These are phyloP conservation scores for Setipinna tenuifilis DNA, from an alignment of 2,797 vertebrate species.

Conservation along the genomic window DNA sequence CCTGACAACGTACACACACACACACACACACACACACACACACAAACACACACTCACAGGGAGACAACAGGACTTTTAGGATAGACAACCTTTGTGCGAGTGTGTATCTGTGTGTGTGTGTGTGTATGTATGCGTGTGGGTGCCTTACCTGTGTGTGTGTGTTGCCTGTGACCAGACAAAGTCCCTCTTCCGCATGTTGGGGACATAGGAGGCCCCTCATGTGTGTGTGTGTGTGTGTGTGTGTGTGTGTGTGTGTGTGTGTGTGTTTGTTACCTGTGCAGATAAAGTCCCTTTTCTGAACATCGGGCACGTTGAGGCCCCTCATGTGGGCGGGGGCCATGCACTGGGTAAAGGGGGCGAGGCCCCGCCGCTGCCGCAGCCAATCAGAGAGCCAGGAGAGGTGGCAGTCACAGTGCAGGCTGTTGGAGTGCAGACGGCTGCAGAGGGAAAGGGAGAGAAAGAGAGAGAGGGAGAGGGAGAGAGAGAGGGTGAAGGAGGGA, in stretches of 20 bases:
- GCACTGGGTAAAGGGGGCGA: conserved; percentile 97
- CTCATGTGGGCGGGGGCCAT: conserved; percentile 92
- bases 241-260: conserved; percentile 51
- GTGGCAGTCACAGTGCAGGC: conserved; percentile 95
- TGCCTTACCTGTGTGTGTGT: not conserved
- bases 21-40: no score
- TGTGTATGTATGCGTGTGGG: not conserved
- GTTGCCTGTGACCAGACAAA: not conserved
- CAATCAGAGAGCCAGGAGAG: conserved; percentile 98
- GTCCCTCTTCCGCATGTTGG: no score
- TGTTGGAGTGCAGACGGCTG: conserved; percentile 96
- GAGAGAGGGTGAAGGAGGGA: no score
- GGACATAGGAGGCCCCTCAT: not conserved
- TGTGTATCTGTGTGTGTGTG: not conserved
- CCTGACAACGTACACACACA: conserved; percentile 67
- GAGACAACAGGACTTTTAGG: no score
- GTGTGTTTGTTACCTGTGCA: conserved; percentile 83
- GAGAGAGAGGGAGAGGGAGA: not conserved
- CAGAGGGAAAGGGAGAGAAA: conserved; percentile 31
- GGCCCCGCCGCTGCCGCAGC: conserved; percentile 88
- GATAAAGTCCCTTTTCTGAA: conserved; percentile 94
- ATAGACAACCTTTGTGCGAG: not conserved
- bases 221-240: conserved; percentile 1
- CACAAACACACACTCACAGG: no score
- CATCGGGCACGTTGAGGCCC: conserved; percentile 93